phyloP scores from a whole-genome alignment of 2,797 vertebrate species.

The Propithecus perrieri region DNA sequence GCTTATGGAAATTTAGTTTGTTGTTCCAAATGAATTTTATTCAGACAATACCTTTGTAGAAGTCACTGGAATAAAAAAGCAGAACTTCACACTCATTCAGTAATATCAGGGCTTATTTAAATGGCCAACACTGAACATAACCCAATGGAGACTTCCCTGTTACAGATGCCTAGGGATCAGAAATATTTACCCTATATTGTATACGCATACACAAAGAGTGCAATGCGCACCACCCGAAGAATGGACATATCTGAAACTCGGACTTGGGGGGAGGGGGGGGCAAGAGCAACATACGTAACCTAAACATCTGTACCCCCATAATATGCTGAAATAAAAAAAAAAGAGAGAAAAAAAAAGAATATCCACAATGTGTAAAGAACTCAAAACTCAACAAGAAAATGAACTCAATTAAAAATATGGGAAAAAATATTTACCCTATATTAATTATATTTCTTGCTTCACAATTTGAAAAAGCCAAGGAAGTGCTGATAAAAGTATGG shows the following conservation, averaged over 20 bases:
- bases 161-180: neutral
- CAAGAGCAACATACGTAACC: no score
- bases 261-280: no score
- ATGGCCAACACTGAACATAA: constrained; percentile 13
- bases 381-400: no score
- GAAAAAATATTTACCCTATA: neutral
- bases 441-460: neutral
- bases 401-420: no score
- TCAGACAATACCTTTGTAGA: neutral
- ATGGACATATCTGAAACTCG: no score
- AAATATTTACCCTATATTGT: neutral
- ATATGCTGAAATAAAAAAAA: no score
- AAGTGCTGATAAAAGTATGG: neutral
- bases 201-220: no score
- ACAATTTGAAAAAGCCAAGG: neutral
- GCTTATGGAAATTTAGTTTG: neutral
- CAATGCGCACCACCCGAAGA: no score
- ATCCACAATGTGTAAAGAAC: no score
- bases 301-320: no score
- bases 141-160: neutral
- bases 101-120: constrained; percentile 12
- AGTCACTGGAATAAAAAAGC: constrained; percentile 7
- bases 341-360: no score
- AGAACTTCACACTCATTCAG: neutral
- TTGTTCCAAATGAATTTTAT: neutral